These are phyloP conservation scores for Xiphorhynchus erythropygius DNA, from an alignment of 2,797 vertebrate genomes.

Conservation along the genomic window DNA sequence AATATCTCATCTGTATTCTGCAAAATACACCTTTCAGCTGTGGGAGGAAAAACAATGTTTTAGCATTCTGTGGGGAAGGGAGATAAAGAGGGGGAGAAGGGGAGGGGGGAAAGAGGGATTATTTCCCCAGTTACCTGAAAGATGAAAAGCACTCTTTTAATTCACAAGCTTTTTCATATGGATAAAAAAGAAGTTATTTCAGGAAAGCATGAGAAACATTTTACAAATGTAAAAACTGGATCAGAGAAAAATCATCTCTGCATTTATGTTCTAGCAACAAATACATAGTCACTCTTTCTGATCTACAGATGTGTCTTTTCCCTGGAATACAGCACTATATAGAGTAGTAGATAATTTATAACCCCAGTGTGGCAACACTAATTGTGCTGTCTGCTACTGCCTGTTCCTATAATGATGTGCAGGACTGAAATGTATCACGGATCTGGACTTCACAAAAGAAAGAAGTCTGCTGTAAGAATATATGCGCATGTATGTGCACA, in stretches of 20 bases:
- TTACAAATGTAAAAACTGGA: slow-evolving; percentile 57
- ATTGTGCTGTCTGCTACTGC: not conserved
- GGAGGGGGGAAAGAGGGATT: not conserved
- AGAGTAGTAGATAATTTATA: not conserved
- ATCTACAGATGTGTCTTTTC: slow-evolving; percentile 15
- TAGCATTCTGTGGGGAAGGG: slow-evolving; percentile 40
- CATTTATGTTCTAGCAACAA: not conserved
- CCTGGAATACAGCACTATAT: not conserved
- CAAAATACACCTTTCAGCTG: slow-evolving; percentile 62
- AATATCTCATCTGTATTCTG: slow-evolving; percentile 70
- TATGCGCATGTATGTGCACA: rapidly evolving
- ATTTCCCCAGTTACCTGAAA: slow-evolving; percentile 54
- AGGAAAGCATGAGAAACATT: slow-evolving; percentile 35
- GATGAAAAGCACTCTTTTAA: slow-evolving; percentile 55
- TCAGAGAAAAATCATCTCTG: slow-evolving; percentile 37
- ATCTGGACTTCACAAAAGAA: not conserved
- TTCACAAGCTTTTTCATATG: slow-evolving; percentile 33
- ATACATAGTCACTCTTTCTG: not conserved
- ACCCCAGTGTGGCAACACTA: not conserved
- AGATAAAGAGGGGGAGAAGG: not conserved
- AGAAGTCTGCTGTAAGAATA: not conserved
- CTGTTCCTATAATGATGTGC: not conserved
- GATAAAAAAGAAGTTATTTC: slow-evolving; percentile 39
- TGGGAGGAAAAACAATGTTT: slow-evolving; percentile 56
- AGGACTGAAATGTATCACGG: not conserved